These are phyloP conservation scores for Anthrax anthrax DNA, from an alignment of 2,888 invertebrate genomes.

Conservation along the genomic window DNA sequence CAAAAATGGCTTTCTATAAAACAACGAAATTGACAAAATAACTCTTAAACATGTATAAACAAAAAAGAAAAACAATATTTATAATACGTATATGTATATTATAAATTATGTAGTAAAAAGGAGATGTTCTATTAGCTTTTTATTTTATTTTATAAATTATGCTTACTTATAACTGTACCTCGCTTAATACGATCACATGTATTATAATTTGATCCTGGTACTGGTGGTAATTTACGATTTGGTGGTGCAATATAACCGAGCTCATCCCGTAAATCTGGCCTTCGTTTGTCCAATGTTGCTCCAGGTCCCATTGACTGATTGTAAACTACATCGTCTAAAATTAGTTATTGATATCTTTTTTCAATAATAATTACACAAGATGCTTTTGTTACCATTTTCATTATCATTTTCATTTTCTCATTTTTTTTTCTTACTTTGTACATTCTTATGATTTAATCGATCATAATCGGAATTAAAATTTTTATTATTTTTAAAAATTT, in stretches of 20 bases:
- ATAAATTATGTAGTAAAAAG: no score
- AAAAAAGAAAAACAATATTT: no score
- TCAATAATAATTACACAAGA: constrained; percentile 32
- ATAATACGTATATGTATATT: no score
- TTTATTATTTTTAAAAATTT: constrained; percentile 7
- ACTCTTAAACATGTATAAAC: no score
- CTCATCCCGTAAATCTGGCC: constrained; percentile 73
- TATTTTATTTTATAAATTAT: constrained; percentile 12
- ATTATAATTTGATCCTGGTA: constrained; percentile 85
- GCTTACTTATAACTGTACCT: constrained; percentile 85
- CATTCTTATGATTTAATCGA: constrained; percentile 4
- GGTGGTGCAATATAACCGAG: constrained; percentile 87
- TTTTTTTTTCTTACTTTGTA: constrained; percentile 8
- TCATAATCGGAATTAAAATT: not conserved
- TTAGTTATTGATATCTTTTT: constrained; percentile 35
- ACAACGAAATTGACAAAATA: no score
- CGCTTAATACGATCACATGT: constrained; percentile 88
- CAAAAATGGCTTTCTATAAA: no score
- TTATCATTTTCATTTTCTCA: constrained; percentile 10
- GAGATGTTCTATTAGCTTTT: not conserved
- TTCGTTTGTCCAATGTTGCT: constrained; percentile 67
- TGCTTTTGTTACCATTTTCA: constrained; percentile 30
- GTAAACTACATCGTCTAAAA: constrained; percentile 78
- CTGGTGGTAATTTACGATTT: constrained; percentile 81
- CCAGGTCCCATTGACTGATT: constrained; percentile 64